Evolutionary conservation across 1,140 invertebrate genomes (phyloP), one percentile per base, ranked within the genome.

Genomic region (Arion vulgaris): DNA sequence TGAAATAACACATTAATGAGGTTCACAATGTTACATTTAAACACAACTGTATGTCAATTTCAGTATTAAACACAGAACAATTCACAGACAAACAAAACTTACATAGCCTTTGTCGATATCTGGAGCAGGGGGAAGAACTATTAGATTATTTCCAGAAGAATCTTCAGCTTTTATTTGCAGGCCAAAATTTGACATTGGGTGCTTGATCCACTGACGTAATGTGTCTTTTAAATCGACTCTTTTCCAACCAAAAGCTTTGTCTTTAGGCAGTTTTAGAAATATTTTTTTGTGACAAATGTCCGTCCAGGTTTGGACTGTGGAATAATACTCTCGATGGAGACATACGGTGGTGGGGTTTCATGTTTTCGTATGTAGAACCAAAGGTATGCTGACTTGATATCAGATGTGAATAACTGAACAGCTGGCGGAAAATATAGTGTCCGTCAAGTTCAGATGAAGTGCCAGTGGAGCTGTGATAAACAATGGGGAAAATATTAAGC

Each of bases 161-260:
- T 98, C 96, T 68, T 97, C 94, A 78, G 97, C 93, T 86, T 95
- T 95, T 41, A 94, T 94, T 86, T 93, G 93, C 76, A 92, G 80
- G 51, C 86, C 92, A 83, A 81, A 91, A 90, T 69, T 93, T 89
- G 80, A 73, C 73, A 84, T 68, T 57, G 87, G 85, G 34, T 84
- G 83, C 32, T 87, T 85, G 23, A 91, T 96, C 92, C 92, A 93
- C 23, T 89, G 84, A 28, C 90, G 86, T 15, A 92, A 95, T 17
- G 95, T 95, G 76, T 93, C 93, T 51, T 96, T 96, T 75, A 98
- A 93, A 92, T 98, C 96, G 85, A 98, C 94, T 86, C 96, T 96
- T 88, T 96, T 95, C 97, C 97, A 98, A 7, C 85, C 84, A 17
- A 81, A 78, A 0, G 82, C 73, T 32, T 68, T 83, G 9, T 83